Evolutionary conservation across 2,113 vertebrate species (phyloP).

Genomic region (Mormyrus iriodes): DNA sequence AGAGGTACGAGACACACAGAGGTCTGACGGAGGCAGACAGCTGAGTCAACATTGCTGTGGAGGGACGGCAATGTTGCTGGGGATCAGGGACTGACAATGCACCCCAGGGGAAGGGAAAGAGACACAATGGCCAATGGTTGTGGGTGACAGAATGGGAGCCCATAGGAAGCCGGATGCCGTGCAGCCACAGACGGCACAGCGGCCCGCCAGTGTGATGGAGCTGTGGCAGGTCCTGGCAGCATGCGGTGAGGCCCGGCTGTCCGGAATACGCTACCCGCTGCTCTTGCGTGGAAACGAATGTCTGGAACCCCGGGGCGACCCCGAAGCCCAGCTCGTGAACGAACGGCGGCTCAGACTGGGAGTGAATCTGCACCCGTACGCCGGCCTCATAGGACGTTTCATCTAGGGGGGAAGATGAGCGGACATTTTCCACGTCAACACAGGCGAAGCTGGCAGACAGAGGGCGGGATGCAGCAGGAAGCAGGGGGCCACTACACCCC

Average conservation of each 20-base stretch:
- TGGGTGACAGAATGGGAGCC: conserved; percentile 25
- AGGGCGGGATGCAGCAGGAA: conserved; percentile 9
- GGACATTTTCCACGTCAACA: conserved; percentile 47
- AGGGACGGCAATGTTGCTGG: not conserved
- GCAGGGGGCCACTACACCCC: not conserved
- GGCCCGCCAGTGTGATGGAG: not conserved
- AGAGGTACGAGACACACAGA: not conserved
- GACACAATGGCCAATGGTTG: conserved; percentile 29
- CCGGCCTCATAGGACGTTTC: conserved; percentile 64
- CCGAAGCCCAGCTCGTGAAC: conserved; percentile 62
- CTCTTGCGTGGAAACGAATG: conserved; percentile 70
- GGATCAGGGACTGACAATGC: not conserved
- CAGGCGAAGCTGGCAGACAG: not conserved
- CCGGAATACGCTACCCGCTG: conserved; percentile 60
- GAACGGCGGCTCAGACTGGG: conserved; percentile 62
- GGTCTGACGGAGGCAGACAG: not conserved
- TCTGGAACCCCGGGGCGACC: conserved; percentile 69
- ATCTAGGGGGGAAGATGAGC: conserved; percentile 48
- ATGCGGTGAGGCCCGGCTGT: conserved; percentile 46
- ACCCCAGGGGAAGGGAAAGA: not conserved
- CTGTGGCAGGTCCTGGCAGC: conserved; percentile 39
- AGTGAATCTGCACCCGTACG: conserved; percentile 63
- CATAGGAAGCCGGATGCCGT: conserved; percentile 34
- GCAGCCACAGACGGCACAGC: conserved; percentile 33
- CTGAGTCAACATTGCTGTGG: conserved; percentile 5